These are phyloP conservation scores for Reinhardtius hippoglossoides DNA, from an alignment of 2,113 vertebrate genomes.

Conservation along the genomic window DNA sequence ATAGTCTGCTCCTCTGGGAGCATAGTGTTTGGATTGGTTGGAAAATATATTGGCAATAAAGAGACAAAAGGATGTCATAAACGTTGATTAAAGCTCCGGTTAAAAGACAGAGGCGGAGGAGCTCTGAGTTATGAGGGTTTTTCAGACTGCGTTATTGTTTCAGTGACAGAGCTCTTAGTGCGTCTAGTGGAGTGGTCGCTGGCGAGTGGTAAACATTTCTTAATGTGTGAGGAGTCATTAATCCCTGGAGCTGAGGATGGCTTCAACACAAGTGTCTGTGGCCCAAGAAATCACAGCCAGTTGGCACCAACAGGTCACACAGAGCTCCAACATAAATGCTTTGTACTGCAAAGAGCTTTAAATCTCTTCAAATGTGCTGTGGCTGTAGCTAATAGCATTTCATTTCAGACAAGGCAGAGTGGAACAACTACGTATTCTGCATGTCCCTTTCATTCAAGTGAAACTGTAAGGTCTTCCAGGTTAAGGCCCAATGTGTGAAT, in stretches of 20 bases:
- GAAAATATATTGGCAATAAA: slow-evolving; percentile 88
- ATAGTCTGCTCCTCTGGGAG: slow-evolving; percentile 81
- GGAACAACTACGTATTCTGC: slow-evolving; percentile 1
- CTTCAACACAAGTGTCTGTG: slow-evolving; percentile 72
- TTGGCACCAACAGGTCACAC: slow-evolving; percentile 75
- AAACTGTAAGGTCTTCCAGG: background rate
- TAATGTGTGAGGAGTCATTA: slow-evolving; percentile 80
- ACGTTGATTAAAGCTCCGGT: slow-evolving; percentile 86
- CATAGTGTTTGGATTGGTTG: slow-evolving; percentile 84
- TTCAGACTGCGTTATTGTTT: slow-evolving; percentile 83
- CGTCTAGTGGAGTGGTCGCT: slow-evolving; percentile 68
- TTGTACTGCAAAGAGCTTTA: slow-evolving; percentile 61
- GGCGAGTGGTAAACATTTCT: slow-evolving; percentile 83
- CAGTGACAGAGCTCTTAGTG: slow-evolving; percentile 84
- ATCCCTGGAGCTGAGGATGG: slow-evolving; percentile 72
- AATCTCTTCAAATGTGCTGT: slow-evolving; percentile 59
- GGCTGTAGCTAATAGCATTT: slow-evolving; percentile 26
- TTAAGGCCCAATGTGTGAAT: background rate
- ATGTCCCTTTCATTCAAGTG: slow-evolving; percentile 14
- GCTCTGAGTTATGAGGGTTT: slow-evolving; percentile 82
- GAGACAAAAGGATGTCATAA: slow-evolving; percentile 87
- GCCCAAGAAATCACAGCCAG: slow-evolving; percentile 76
- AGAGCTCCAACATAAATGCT: slow-evolving; percentile 63
- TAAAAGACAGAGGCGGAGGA: slow-evolving; percentile 82
- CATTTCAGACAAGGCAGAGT: slow-evolving; percentile 19